Evolutionary conservation across 1,140 invertebrate genomes (phyloP).

Genomic region (Brachionus asplanchnoidis): DNA sequence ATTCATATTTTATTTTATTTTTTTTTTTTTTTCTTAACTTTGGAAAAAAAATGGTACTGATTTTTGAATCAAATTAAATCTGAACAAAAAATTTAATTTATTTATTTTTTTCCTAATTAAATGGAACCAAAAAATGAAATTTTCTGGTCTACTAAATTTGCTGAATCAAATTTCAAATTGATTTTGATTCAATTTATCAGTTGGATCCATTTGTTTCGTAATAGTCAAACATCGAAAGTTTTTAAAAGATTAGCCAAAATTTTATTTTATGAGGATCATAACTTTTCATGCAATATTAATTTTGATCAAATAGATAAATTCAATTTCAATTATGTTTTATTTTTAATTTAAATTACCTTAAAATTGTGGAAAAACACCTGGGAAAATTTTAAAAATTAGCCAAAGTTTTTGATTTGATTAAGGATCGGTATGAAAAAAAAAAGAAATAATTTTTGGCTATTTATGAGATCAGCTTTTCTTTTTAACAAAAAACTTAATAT

Average conservation of each 20-base stretch:
- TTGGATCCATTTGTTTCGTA: background rate
- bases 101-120: background rate
- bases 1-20: slow-evolving; percentile 14
- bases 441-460: background rate
- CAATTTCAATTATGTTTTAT: background rate
- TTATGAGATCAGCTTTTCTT: background rate
- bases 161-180: background rate
- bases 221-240: no score
- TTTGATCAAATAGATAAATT: background rate
- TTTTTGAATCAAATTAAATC: slow-evolving; percentile 1
- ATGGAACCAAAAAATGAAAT: background rate
- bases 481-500: background rate
- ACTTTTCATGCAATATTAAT: background rate
- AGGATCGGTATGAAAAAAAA: background rate
- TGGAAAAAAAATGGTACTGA: background rate
- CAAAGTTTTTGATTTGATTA: background rate
- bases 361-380: background rate
- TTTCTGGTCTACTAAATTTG: background rate
- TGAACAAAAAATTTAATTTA: background rate
- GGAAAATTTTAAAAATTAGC: background rate
- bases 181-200: background rate
- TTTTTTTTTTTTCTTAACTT: background rate
- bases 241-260: no score
- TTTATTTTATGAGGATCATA: no score
- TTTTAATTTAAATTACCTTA: background rate